These are phyloP conservation scores for Polia nebulosa DNA, from an alignment of 2,888 invertebrate genomes.

Conservation along the genomic window DNA sequence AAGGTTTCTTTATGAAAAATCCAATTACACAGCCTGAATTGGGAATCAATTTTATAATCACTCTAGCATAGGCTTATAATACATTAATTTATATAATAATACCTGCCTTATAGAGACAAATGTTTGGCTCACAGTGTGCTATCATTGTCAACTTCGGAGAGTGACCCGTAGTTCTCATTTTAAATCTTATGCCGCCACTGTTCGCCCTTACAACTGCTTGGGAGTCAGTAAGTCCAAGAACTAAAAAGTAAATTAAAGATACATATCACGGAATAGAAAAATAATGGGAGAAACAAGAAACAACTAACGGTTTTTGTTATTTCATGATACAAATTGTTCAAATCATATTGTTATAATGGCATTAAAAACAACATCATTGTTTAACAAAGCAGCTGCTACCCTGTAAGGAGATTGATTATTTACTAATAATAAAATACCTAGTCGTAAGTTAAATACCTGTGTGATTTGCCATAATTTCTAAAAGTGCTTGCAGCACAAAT, in stretches of 20 bases:
- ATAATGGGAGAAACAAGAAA: no score
- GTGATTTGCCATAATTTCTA: slow-evolving; percentile 23
- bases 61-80: not conserved
- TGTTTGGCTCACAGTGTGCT: slow-evolving; percentile 55
- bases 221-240: slow-evolving; percentile 33
- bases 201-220: slow-evolving; percentile 46
- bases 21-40: not conserved
- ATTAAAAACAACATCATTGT: not conserved
- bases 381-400: not conserved
- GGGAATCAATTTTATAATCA: not conserved
- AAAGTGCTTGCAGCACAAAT: not conserved
- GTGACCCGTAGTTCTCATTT: slow-evolving; percentile 47
- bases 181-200: slow-evolving; percentile 66
- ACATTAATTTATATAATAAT: slow-evolving; percentile 1
- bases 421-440: no score
- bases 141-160: slow-evolving; percentile 56
- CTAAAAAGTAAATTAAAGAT: slow-evolving; percentile 28
- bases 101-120: slow-evolving; percentile 64
- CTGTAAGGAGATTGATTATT: not conserved
- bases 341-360: no score
- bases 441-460: slow-evolving; percentile 11
- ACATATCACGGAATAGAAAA: no score
- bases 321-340: no score
- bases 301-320: no score
- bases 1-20: not conserved